These are phyloP conservation scores for Xestia c-nigrum DNA, from an alignment of 2,888 invertebrate species.

Conservation along the genomic window DNA sequence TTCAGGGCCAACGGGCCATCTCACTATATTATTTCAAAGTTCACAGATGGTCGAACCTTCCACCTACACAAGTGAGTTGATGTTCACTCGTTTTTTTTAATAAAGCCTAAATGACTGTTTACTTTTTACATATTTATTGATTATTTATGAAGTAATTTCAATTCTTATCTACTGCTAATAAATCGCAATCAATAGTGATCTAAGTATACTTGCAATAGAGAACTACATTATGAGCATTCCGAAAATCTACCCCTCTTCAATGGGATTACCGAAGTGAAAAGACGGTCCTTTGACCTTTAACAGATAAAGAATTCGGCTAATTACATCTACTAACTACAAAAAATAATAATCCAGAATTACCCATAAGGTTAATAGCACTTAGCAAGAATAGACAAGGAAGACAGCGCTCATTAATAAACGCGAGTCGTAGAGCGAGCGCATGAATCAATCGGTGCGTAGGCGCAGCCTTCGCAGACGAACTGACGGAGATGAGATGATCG, in stretches of 20 bases:
- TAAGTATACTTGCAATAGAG: not conserved
- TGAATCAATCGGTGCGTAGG: slow-evolving; percentile 60
- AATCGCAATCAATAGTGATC: not conserved
- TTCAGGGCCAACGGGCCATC: slow-evolving; percentile 23
- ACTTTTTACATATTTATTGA: not conserved
- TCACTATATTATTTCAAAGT: slow-evolving; percentile 2
- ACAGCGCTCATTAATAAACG: slow-evolving; percentile 49
- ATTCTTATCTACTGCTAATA: not conserved
- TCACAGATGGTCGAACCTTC: slow-evolving; percentile 10
- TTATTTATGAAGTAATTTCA: not conserved
- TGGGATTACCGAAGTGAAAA: not conserved
- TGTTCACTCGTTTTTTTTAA: not conserved
- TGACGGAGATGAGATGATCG: slow-evolving; percentile 29
- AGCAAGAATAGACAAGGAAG: slow-evolving; percentile 23
- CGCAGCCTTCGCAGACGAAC: slow-evolving; percentile 54
- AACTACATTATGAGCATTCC: not conserved
- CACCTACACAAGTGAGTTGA: not conserved
- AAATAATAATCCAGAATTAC: not conserved
- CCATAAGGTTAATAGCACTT: slow-evolving; percentile 24
- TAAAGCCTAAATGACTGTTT: not conserved
- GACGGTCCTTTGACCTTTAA: not conserved
- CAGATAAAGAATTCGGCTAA: not conserved
- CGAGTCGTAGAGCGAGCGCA: slow-evolving; percentile 26
- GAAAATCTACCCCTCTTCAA: not conserved
- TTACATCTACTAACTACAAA: not conserved